phyloP scores from a whole-genome alignment of 2,888 invertebrate species.

The Myathropa florea region DNA sequence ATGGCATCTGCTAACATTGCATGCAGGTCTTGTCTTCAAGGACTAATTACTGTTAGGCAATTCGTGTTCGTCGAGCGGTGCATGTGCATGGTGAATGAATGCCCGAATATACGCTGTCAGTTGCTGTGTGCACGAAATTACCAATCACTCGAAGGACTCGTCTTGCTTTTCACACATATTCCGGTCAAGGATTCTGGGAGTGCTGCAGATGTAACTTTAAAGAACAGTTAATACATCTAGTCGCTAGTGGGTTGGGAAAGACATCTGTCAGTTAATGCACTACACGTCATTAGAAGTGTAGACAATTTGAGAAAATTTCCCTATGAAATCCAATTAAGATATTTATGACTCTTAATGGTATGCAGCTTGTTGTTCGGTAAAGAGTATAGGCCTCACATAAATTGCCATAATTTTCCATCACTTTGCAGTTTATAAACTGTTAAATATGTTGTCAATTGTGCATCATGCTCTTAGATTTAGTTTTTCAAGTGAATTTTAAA shows the following conservation, averaged over 20 bases:
- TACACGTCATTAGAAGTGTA: not conserved
- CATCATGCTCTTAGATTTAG: too few relatives aligned
- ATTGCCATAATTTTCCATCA: too few relatives aligned
- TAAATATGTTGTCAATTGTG: too few relatives aligned
- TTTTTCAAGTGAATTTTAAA: too few relatives aligned
- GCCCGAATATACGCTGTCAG: conserved; percentile 25
- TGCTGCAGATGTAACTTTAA: not conserved
- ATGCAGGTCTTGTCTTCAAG: conserved; percentile 46
- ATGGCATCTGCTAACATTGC: conserved; percentile 57
- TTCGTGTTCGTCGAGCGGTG: conserved; percentile 42
- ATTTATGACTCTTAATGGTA: too few relatives aligned
- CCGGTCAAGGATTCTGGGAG: not conserved
- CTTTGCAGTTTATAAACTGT: too few relatives aligned
- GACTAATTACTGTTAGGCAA: conserved; percentile 43
- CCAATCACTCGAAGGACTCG: not conserved
- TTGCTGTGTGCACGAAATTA: not conserved
- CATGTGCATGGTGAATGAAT: not conserved
- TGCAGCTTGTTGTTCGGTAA: too few relatives aligned
- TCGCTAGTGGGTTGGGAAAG: not conserved
- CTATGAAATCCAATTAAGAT: too few relatives aligned
- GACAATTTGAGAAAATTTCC: too few relatives aligned
- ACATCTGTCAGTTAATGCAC: not conserved
- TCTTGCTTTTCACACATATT: not conserved
- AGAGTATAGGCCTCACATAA: too few relatives aligned
- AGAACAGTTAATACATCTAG: not conserved